phyloP scores from a whole-genome alignment of 2,113 vertebrate genomes.

The Ptilonorhynchus violaceus region DNA sequence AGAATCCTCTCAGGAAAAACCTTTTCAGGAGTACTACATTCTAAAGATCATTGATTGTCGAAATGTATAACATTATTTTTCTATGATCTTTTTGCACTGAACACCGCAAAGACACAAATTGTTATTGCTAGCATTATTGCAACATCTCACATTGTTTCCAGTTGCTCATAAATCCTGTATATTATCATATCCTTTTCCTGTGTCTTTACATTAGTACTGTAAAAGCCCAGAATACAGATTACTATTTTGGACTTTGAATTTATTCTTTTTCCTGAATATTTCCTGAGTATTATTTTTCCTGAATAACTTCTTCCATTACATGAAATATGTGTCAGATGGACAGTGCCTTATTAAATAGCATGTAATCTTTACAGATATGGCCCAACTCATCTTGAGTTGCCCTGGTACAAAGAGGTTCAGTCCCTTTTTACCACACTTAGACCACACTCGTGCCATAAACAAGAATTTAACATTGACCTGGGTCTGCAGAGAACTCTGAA shows the following conservation, averaged over 20 bases:
- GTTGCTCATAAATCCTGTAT: constrained; percentile 16
- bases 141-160: constrained; percentile 13
- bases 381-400: background rate
- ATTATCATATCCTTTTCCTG: constrained; percentile 15
- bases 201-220: background rate
- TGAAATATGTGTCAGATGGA: constrained; percentile 2
- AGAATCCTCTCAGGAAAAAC: background rate
- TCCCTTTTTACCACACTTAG: background rate
- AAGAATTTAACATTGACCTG: background rate
- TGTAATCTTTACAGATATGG: background rate
- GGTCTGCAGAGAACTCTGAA: background rate
- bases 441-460: background rate
- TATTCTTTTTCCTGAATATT: background rate
- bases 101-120: constrained; percentile 43
- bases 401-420: background rate
- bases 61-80: constrained; percentile 44
- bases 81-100: constrained; percentile 44
- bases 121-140: constrained; percentile 45
- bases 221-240: background rate
- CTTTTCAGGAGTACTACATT: constrained; percentile 24
- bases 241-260: background rate
- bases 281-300: background rate
- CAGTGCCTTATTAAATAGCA: background rate
- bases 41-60: constrained; percentile 33
- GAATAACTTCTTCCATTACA: background rate